Conservation (phyloP, 2,113 vertebrate species). For the Scortum barcoo region DNA sequence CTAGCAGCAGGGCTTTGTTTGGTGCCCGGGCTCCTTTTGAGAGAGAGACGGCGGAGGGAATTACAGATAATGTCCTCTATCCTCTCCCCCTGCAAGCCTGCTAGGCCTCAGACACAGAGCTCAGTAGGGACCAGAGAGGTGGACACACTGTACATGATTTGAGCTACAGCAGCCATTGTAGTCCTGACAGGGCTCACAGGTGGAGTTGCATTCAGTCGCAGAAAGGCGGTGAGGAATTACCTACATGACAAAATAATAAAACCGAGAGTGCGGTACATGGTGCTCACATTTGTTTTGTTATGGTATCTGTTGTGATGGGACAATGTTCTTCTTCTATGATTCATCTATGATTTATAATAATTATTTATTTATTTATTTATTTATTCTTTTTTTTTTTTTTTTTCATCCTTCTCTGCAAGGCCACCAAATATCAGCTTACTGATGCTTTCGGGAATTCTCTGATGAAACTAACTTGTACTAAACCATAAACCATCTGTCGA, state of each 20-base stretch:
- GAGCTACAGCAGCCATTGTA: conserved; percentile 63
- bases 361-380: too few species aligned
- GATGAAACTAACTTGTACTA: too few species aligned
- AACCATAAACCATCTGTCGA: too few species aligned
- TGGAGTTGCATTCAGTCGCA: conserved; percentile 66
- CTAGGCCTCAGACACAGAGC: conserved; percentile 63
- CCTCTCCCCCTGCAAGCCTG: conserved; percentile 56
- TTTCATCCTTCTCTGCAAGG: too few species aligned
- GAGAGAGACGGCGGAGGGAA: conserved; percentile 75
- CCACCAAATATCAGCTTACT: neutral
- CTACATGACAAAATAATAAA: conserved; percentile 22
- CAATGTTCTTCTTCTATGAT: neutral
- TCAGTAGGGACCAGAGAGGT: conserved; percentile 68
- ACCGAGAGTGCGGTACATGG: conserved; percentile 1
- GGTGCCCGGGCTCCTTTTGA: conserved; percentile 76
- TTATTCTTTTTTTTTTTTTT: neutral
- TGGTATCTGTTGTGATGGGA: neutral
- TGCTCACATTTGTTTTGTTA: conserved; percentile 31
- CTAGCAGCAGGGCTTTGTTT: conserved; percentile 83
- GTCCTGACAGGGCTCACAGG: conserved; percentile 58
- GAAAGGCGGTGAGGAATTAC: conserved; percentile 32
- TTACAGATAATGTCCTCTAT: conserved; percentile 83
- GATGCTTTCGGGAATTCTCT: too few species aligned
- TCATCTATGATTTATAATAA: neutral
- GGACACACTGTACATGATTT: conserved; percentile 68